A percentile compares a stretch with the other conserved stretches of the same genome.
Evolutionary conservation across 1,140 invertebrate genomes (phyloP).

Genomic region (Anthonomus grandis): DNA sequence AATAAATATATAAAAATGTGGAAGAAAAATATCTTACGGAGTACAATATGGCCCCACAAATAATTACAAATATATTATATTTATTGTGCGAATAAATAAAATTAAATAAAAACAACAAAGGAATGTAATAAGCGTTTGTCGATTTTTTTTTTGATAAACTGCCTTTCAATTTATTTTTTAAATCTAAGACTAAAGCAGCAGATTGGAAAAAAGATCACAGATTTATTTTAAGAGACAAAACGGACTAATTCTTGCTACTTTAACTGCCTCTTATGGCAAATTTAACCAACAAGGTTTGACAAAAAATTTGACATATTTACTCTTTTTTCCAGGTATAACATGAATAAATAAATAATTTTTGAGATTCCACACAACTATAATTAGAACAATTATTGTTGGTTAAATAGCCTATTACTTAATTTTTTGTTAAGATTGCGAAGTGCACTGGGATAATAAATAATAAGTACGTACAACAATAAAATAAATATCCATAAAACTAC

Average conservation of each 20-base stretch:
- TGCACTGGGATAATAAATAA: no score
- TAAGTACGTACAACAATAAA: no score
- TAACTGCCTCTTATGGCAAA: no score
- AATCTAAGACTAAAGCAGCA: constrained; percentile 34
- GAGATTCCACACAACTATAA: no score
- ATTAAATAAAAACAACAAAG: constrained; percentile 5
- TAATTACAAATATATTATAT: constrained; percentile 20
- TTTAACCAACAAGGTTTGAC: no score
- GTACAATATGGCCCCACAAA: constrained; percentile 30
- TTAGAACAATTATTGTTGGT: no score
- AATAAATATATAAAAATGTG: constrained; percentile 19
- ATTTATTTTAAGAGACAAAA: constrained; percentile 27
- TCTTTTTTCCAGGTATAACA: no score
- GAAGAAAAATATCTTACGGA: constrained; percentile 14
- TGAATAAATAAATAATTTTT: no score
- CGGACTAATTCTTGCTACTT: constrained; percentile 15
- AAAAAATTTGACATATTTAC: no score
- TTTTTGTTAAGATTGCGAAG: no score
- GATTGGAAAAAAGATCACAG: constrained; percentile 41
- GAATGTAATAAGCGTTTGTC: constrained; percentile 14
- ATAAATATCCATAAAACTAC: no score
- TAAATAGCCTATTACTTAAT: no score
- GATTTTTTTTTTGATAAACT: neutral
- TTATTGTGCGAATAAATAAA: constrained; percentile 22
- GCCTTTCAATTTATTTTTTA: constrained; percentile 9